These are phyloP conservation scores for Tyrophagus putrescentiae DNA, from an alignment of 1,140 invertebrate genomes.

Conservation along the genomic window DNA sequence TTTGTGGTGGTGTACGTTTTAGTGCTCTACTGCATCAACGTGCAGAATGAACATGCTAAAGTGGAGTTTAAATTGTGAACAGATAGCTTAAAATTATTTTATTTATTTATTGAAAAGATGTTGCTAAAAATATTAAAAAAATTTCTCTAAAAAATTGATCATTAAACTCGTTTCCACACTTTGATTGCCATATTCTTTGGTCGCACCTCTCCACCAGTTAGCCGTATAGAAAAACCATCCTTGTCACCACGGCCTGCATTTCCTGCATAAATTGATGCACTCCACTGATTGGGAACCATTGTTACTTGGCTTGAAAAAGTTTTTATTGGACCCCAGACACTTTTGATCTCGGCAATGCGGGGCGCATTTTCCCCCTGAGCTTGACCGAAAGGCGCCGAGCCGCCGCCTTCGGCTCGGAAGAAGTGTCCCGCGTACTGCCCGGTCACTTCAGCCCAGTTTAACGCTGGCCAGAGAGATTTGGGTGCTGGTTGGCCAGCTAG, in stretches of 20 bases:
- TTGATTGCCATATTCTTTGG: too few species aligned
- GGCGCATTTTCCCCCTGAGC: not conserved
- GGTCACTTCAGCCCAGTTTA: not conserved
- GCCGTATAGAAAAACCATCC: not conserved
- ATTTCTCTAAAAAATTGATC: too few species aligned
- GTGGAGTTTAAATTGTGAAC: too few species aligned
- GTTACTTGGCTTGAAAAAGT: not conserved
- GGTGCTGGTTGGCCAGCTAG: not conserved
- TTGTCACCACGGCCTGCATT: not conserved
- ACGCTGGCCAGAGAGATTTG: not conserved
- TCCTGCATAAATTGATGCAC: not conserved
- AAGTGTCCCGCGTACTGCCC: conserved; percentile 1
- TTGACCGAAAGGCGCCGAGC: not conserved
- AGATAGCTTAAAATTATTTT: too few species aligned
- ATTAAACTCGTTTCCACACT: too few species aligned
- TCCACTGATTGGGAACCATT: not conserved
- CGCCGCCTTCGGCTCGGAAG: conserved; percentile 15
- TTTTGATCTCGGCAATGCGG: not conserved
- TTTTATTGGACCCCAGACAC: not conserved
- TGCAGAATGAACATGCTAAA: too few species aligned
- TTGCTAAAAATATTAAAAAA: too few species aligned
- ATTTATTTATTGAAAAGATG: too few species aligned
- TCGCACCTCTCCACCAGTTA: too few species aligned
- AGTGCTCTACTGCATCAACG: too few species aligned
- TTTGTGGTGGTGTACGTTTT: too few species aligned